Evolutionary conservation across 2,113 vertebrate genomes (phyloP).

Genomic region (Diphyllodes magnificus): DNA sequence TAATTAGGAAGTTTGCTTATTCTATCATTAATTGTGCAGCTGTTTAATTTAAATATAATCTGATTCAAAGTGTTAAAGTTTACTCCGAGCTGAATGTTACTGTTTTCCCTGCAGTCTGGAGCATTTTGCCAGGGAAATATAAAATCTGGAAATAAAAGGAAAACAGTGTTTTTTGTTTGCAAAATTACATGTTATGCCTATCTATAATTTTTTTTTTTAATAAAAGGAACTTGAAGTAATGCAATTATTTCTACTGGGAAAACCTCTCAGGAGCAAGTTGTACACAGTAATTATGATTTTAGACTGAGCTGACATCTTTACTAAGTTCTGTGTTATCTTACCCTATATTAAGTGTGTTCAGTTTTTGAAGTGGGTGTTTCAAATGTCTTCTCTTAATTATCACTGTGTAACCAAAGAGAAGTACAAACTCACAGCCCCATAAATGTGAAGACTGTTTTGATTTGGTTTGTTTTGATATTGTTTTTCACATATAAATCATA

Average conservation of each 20-base stretch:
- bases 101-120: slow-evolving; percentile 51
- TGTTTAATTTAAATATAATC: slow-evolving; percentile 63
- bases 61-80: slow-evolving; percentile 45
- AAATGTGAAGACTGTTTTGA: slow-evolving; percentile 47
- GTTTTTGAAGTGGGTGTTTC: slow-evolving; percentile 71
- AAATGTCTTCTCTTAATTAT: slow-evolving; percentile 72
- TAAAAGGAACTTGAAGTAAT: slow-evolving; percentile 62
- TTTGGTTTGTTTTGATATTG: slow-evolving; percentile 64
- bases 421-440: slow-evolving; percentile 31
- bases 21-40: slow-evolving; percentile 57
- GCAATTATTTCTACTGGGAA: slow-evolving; percentile 61
- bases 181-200: slow-evolving; percentile 64
- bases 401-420: slow-evolving; percentile 58
- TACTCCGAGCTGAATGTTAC: neutral
- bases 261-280: slow-evolving; percentile 52
- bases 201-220: slow-evolving; percentile 54
- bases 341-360: slow-evolving; percentile 60
- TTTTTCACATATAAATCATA: slow-evolving; percentile 63
- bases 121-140: slow-evolving; percentile 48
- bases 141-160: slow-evolving; percentile 56
- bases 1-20: slow-evolving; percentile 50
- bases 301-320: slow-evolving; percentile 63
- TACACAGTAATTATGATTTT: slow-evolving; percentile 71
- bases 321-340: slow-evolving; percentile 64
- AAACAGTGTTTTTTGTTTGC: slow-evolving; percentile 58